These are phyloP conservation scores for Cryptocheilus praepositus DNA, from an alignment of 2,888 invertebrate species.

Conservation along the genomic window DNA sequence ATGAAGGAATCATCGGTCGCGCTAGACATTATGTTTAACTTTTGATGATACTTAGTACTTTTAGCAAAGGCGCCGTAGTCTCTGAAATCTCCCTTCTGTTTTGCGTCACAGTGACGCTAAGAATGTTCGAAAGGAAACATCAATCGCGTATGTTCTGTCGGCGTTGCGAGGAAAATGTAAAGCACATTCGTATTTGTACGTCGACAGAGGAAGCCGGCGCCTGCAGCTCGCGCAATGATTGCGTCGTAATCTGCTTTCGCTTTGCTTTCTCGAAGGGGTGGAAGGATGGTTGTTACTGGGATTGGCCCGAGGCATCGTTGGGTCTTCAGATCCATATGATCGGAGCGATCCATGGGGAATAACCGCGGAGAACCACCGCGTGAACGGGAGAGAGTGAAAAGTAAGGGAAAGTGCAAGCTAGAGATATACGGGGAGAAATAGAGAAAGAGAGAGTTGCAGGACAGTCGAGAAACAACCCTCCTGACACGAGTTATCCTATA, in stretches of 20 bases:
- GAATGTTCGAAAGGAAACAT: too few species aligned
- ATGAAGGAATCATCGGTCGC: too few species aligned
- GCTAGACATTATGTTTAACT: too few species aligned
- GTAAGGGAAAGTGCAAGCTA: conserved; percentile 19
- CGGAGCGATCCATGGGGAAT: conserved; percentile 34
- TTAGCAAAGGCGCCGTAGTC: too few species aligned
- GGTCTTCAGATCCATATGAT: conserved; percentile 32
- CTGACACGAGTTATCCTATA: conserved; percentile 70
- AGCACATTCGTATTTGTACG: conserved; percentile 1
- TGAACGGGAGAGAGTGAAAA: conserved; percentile 20
- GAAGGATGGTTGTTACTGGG: conserved; percentile 26
- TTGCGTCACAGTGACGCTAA: too few species aligned
- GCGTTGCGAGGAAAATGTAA: background rate
- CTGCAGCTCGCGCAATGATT: conserved; percentile 63
- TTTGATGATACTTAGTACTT: too few species aligned
- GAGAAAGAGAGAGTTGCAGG: conserved; percentile 1
- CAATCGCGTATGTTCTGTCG: too few species aligned
- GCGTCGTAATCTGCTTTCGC: conserved; percentile 72
- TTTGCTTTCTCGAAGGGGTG: conserved; percentile 57
- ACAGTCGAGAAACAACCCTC: conserved; percentile 52
- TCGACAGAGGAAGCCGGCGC: conserved; percentile 6
- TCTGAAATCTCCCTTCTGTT: too few species aligned
- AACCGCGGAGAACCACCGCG: conserved; percentile 29
- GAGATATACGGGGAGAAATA: conserved; percentile 18
- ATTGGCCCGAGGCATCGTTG: conserved; percentile 19